Base-by-base conservation (phyloP, 2,113 vertebrate species). In the Crocuta crocuta region DNA sequence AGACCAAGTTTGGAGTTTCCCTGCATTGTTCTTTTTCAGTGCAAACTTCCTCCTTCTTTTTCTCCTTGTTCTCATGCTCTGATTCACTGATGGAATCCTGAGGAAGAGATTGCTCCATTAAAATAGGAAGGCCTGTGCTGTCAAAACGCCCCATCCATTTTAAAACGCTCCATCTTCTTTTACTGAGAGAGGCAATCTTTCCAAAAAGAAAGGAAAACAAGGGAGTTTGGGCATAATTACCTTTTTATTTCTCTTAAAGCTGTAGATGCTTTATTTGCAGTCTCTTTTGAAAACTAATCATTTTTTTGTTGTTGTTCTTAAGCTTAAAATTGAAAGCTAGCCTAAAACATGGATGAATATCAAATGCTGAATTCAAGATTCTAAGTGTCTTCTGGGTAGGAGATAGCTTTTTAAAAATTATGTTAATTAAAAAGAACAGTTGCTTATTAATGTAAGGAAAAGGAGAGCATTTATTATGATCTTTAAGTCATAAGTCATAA, bases 341-440 rank as follows among this genome's bases (percentile, higher is more conserved):
- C 13, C 11, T 94, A 92, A 97, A 96, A 82, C 61, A 23, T 84
- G 50, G 26, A 45, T 73, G 4, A 76, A 26, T 82, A 78, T 68
- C 96, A 26, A 71, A 55, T 26, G 45, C 16, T 1, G 2, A 12
- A 33, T 80, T 87, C 10, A 85, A 84, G 76, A 45, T 80, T 58
- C 0, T 80, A 73, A 76, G 19, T 88, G 55, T 79, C 70, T 81
- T 71, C 16, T 81, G 17, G 89, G 74, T 85, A 96, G 66, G 95
- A 98, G 0, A 1, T 86, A 0, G 10, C 39, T 94, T 78, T 92
- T 78, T 0, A 48, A 50, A 95, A 98, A 94, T 63, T 91, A 53
- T 43, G 4, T 91, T 98, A 93, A 94, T 94, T 98, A 95, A 95
- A 97, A 98, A 95, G 35, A 88, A 94, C 65, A 94, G 83, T 63